Conservation (phyloP, 35 echinoderm and acorn worm species). For the Ophioderma brevispina region DNA sequence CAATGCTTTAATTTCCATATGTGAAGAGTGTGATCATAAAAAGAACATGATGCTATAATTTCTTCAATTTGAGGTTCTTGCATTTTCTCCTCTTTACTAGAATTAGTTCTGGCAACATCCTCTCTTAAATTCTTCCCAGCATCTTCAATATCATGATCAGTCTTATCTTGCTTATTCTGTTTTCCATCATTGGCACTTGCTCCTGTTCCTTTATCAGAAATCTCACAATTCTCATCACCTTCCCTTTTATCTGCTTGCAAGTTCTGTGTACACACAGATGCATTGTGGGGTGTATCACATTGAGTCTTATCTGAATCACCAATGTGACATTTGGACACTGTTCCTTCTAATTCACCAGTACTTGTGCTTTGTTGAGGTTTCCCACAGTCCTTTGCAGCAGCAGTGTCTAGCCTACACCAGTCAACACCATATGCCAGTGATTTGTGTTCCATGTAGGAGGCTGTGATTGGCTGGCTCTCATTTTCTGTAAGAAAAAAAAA, state of each 20-base stretch:
- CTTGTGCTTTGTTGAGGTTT: not conserved
- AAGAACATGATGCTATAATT: conserved; percentile 83
- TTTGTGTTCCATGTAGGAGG: conserved; percentile 76
- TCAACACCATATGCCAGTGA: conserved; percentile 95
- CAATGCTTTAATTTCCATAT: conserved; percentile 32
- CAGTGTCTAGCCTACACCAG: conserved; percentile 64
- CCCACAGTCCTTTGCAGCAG: not conserved
- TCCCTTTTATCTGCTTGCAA: not conserved
- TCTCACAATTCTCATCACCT: not conserved
- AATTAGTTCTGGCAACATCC: not conserved
- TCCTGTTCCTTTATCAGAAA: not conserved
- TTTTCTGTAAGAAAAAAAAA: conserved; percentile 3
- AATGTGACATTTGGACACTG: not conserved
- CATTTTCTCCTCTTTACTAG: not conserved
- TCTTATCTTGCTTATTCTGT: not conserved
- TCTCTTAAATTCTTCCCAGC: not conserved
- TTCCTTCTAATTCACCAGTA: not conserved
- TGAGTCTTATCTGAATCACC: conserved; percentile 1
- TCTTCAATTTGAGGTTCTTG: conserved; percentile 2
- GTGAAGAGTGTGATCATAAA: conserved; percentile 87
- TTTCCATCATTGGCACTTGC: not conserved
- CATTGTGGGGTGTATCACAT: not conserved
- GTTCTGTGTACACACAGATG: not conserved
- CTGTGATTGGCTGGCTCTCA: not conserved
- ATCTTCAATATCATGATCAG: not conserved